Evolutionary conservation across 2,797 vertebrate species (phyloP), one percentile per base, ranked within the genome.

Genomic region (Pseudochaenichthys georgianus): DNA sequence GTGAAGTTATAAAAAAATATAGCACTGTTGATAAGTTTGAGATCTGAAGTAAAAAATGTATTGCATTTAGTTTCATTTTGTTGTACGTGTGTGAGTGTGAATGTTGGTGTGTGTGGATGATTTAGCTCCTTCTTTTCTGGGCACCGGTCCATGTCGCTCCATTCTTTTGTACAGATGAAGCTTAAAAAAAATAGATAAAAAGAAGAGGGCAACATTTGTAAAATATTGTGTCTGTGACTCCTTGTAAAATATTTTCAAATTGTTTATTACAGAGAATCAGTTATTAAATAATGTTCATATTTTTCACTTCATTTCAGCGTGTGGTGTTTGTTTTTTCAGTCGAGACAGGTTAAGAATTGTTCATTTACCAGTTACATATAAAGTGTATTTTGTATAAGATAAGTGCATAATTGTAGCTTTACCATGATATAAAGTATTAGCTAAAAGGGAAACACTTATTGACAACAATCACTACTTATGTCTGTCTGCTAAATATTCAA

Each of bases 241-340:
- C 98, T 98, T 99, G 98, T 99, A 99, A 99, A 97, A 99, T 99
- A 99, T 99, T 99, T 99, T 99, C 97, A 98, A 98, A 99, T 99
- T 95, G 97, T 99, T 99, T 99, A 99, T 99, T 99, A 99, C 98
- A 99, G 97, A 99, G 97, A 97, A 98, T 99, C 97, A 96, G 97
- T 99, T 99, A 99, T 97, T 99, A 99, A 99, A 99, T 99, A 98
- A 99, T 97, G 97, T 99, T 99, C 97, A 99, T 99, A 99, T 99
- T 99, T 96, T 99, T 99, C 98, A 99, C 97, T 99, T 99, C 97
- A 98, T 91, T 93, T 80, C 83, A 68, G 60, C 34, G 92, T 93
- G 89, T 92, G 72, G 77, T 87, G 86, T 90, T 86, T 85, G 64
- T 77, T 87, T 83, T 73, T 48, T 54, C 13, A 46, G 17, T 61